Conservation (phyloP, 1,140 invertebrate genomes). For the Daktulosphaira vitifoliae region DNA sequence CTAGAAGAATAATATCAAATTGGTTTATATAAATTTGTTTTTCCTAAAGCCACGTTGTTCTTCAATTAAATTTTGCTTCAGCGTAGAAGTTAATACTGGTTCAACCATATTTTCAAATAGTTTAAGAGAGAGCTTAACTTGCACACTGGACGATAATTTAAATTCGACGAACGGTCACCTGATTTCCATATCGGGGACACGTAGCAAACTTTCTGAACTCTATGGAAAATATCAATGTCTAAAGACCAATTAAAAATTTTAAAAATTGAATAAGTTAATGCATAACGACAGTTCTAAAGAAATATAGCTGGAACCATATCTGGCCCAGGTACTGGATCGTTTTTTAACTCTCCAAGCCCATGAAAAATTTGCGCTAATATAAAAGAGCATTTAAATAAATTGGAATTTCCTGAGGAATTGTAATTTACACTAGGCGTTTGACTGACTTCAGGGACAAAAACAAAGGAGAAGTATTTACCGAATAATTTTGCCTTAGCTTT, state of each 20-base stretch:
- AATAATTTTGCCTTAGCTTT: neutral
- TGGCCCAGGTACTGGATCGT: neutral
- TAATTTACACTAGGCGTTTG: too few relatives aligned
- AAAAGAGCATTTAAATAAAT: too few relatives aligned
- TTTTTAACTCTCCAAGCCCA: too few relatives aligned
- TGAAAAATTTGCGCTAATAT: too few relatives aligned
- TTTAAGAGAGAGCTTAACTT: slow-evolving; percentile 2
- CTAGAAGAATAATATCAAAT: neutral
- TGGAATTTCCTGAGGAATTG: too few relatives aligned
- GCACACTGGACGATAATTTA: slow-evolving; percentile 15
- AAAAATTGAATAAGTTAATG: neutral
- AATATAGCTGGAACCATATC: slow-evolving; percentile 9
- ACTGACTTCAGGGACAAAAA: too few relatives aligned
- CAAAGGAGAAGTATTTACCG: neutral
- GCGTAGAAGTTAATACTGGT: neutral
- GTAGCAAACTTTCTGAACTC: neutral
- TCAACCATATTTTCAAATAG: slow-evolving; percentile 10
- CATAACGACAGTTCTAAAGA: slow-evolving; percentile 5
- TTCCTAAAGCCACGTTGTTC: slow-evolving; percentile 6
- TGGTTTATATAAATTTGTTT: neutral
- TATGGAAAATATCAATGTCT: neutral
- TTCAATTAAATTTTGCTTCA: neutral
- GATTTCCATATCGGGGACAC: slow-evolving; percentile 11
- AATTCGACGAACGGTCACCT: neutral
- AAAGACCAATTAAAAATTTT: slow-evolving; percentile 16